Evolutionary conservation across 1,140 invertebrate species (phyloP).

Genomic region (Drosophila subobscura): DNA sequence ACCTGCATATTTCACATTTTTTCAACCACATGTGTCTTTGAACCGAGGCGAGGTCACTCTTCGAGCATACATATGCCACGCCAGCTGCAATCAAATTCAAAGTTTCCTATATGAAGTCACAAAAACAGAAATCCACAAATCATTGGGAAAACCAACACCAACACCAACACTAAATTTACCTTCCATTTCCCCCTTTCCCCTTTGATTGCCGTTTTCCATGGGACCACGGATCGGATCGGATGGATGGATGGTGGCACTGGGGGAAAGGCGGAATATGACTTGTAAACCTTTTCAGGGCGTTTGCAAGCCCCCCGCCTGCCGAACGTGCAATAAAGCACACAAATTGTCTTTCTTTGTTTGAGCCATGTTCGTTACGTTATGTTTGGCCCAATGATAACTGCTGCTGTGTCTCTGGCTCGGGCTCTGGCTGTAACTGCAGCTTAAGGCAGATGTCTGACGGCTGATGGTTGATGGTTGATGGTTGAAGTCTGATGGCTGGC

Average conservation of each 20-base stretch:
- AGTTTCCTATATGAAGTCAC: constrained; percentile 14
- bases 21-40: constrained; percentile 38
- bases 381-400: constrained; percentile 43
- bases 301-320: not conserved
- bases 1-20: not conserved
- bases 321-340: constrained; percentile 7
- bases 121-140: constrained; percentile 42
- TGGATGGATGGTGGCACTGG: constrained; percentile 11
- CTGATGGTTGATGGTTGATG: not conserved
- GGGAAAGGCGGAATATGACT: constrained; percentile 43
- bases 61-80: not conserved
- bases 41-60: constrained; percentile 43
- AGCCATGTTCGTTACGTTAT: constrained; percentile 37
- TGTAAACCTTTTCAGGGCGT: constrained; percentile 50
- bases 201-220: no score
- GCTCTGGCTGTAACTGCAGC: no score
- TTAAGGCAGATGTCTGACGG: constrained; percentile 5
- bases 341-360: constrained; percentile 25
- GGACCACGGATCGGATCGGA: no score
- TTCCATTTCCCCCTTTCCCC: constrained; percentile 2
- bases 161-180: constrained; percentile 17
- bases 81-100: not conserved
- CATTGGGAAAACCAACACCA: constrained; percentile 25
- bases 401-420: no score
- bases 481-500: constrained; percentile 2